Percentiles rank a stretch among this genome's conserved stretches.
phyloP scores from a whole-genome alignment of 2,797 vertebrate species.

The Erithacus rubecula region DNA sequence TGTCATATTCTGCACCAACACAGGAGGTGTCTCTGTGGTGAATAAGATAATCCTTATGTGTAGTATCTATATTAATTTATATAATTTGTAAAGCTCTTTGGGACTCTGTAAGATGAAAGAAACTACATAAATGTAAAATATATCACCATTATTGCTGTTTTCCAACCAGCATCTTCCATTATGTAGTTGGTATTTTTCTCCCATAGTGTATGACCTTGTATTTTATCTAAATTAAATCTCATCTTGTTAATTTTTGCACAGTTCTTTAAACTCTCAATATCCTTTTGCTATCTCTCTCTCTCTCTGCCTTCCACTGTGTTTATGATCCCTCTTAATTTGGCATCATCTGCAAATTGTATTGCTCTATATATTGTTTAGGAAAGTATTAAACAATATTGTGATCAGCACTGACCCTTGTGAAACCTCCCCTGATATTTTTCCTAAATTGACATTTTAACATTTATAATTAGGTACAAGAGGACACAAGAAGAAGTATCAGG shows the following conservation, averaged over 20 bases:
- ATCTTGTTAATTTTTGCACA: slow-evolving; percentile 80
- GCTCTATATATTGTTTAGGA: slow-evolving; percentile 53
- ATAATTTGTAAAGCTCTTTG: slow-evolving; percentile 51
- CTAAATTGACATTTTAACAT: slow-evolving; percentile 42
- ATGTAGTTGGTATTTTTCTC: slow-evolving; percentile 51
- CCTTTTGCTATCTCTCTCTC: slow-evolving; percentile 63
- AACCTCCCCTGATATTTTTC: slow-evolving; percentile 56
- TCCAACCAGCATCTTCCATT: slow-evolving; percentile 56
- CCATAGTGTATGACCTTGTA: slow-evolving; percentile 75
- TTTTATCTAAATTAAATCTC: slow-evolving; percentile 84
- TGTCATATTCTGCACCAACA: slow-evolving; percentile 44
- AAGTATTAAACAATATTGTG: slow-evolving; percentile 59
- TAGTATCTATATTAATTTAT: slow-evolving; percentile 57
- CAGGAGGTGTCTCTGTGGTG: background rate
- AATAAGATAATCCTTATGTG: slow-evolving; percentile 30
- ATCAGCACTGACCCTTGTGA: slow-evolving; percentile 53
- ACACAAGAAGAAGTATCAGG: slow-evolving; percentile 43
- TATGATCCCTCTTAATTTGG: slow-evolving; percentile 68
- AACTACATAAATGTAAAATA: slow-evolving; percentile 57
- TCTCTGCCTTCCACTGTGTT: slow-evolving; percentile 55
- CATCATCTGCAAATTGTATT: slow-evolving; percentile 64
- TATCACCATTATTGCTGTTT: slow-evolving; percentile 57
- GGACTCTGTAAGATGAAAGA: slow-evolving; percentile 40
- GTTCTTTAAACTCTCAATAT: slow-evolving; percentile 77
- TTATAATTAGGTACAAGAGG: slow-evolving; percentile 63